A percentile compares a stretch with the other conserved stretches of the same genome.
Conservation (phyloP, 2,113 vertebrate species). For the Strigops habroptila region DNA sequence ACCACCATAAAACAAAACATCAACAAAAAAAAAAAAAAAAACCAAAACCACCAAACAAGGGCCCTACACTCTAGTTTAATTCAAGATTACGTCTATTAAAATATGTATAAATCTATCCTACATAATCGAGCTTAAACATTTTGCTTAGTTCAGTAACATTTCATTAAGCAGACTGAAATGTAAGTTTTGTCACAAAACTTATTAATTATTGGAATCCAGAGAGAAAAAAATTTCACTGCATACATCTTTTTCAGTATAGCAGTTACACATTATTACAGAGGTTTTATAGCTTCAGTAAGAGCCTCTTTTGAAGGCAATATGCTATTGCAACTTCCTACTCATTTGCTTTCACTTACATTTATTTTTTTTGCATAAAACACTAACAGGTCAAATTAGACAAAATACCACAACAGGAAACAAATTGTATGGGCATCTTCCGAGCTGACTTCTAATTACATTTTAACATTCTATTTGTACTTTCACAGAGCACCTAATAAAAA, state of each 20-base stretch:
- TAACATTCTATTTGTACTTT: background rate
- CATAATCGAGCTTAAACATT: background rate
- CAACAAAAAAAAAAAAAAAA: background rate
- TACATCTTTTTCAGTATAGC: background rate
- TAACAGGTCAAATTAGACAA: background rate
- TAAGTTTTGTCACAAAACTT: background rate
- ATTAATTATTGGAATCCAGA: background rate
- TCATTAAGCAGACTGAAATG: background rate
- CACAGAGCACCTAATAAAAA: background rate
- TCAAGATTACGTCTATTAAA: background rate
- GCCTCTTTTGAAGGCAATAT: background rate
- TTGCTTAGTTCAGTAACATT: background rate
- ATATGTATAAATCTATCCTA: background rate
- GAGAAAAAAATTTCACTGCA: background rate
- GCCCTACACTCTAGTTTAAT: background rate
- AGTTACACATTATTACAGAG: background rate
- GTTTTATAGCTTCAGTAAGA: background rate
- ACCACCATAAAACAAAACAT: background rate
- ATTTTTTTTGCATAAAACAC: background rate
- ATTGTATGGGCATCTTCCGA: background rate
- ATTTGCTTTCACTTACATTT: background rate
- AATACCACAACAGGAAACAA: background rate
- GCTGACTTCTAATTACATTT: background rate
- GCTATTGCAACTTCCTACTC: background rate
- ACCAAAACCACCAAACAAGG: rapidly evolving